Evolutionary conservation across 1,140 invertebrate species (phyloP), one percentile per base, ranked within the genome.

Genomic region (Riptortus pedestris): DNA sequence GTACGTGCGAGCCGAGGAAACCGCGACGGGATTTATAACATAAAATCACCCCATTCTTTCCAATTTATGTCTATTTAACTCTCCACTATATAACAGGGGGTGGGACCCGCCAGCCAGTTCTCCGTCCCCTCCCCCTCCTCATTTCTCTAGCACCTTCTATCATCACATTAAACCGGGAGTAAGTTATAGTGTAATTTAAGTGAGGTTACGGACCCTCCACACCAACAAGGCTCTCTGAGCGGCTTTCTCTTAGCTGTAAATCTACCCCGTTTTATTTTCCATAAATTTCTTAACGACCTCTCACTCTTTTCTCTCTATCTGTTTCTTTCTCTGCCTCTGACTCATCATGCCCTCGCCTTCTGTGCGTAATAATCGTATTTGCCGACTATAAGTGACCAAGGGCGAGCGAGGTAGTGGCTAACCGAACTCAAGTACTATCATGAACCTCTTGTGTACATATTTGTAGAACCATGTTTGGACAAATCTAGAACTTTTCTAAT

Each of bases 41-140:
- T 63, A 52, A 63, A 63, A 63, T 63, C 33, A 38, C 61, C 61
- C 47, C 61, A 63, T 63, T 63, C 61, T 63, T 63, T 63, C 61
- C 61, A 63, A 63, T 63, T 63, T 63, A 63, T 63, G 61, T 63
- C 61, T 38, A 51, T 63, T 63, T 63, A 63, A 63, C 45, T 24
- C 61, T 0, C 18, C 45, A 24, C 2, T 63, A 63, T 63, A 63
- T 63, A 22, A 29, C 61, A 12, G 52, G 0, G n/a, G 22, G 22
- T 5, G 5, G 24, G 9, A 4, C n/a, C 24, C 52, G 24, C 52
- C 24, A n/a, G n/a, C 2, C 52, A 57, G n/a, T 57, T 57, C n/a
- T n/a, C n/a, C n/a, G 52, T 47, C 45, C 45, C n/a, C 22, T 47
- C 18, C 45, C n/a, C 7, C 4, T 47, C 45, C 11, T 20, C 45